Percentiles rank a stretch among this genome's conserved stretches.
These are phyloP conservation scores for Prunella fulvescens DNA, from an alignment of 2,113 vertebrate genomes.

Conservation along the genomic window DNA sequence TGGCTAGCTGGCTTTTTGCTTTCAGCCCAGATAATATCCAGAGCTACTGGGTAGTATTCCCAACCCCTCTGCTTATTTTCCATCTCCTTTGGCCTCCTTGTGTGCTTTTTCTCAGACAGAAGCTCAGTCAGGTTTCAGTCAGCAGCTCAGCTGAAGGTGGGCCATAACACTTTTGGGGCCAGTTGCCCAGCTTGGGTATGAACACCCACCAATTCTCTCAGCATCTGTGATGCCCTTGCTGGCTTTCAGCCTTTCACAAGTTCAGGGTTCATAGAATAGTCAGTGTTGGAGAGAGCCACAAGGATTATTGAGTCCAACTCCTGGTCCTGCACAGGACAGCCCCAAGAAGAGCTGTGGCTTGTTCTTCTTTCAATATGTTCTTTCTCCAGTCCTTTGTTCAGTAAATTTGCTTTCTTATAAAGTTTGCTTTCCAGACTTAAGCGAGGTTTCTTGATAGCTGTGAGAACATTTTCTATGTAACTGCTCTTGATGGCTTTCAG, in stretches of 20 bases:
- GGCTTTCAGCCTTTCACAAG: neutral
- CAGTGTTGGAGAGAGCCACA: neutral
- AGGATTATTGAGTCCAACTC: neutral
- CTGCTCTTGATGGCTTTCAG: neutral
- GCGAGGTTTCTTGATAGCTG: neutral
- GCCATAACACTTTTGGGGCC: rapidly evolving
- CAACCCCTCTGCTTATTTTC: neutral
- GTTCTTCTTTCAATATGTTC: neutral
- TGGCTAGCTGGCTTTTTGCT: neutral
- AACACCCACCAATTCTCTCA: neutral
- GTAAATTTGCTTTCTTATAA: neutral
- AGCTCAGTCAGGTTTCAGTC: neutral
- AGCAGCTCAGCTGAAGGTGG: neutral
- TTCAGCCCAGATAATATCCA: neutral
- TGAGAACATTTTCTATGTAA: neutral
- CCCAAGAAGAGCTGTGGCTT: neutral
- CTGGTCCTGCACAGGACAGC: neutral
- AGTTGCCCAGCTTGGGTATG: rapidly evolving
- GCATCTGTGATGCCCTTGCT: neutral
- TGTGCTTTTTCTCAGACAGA: neutral
- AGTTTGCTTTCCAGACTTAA: neutral
- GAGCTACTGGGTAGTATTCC: neutral
- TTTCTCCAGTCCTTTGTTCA: neutral
- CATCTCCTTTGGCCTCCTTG: neutral
- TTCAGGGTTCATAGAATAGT: neutral